phyloP scores from a whole-genome alignment of 2,113 vertebrate genomes.

The Dicaeum eximium region DNA sequence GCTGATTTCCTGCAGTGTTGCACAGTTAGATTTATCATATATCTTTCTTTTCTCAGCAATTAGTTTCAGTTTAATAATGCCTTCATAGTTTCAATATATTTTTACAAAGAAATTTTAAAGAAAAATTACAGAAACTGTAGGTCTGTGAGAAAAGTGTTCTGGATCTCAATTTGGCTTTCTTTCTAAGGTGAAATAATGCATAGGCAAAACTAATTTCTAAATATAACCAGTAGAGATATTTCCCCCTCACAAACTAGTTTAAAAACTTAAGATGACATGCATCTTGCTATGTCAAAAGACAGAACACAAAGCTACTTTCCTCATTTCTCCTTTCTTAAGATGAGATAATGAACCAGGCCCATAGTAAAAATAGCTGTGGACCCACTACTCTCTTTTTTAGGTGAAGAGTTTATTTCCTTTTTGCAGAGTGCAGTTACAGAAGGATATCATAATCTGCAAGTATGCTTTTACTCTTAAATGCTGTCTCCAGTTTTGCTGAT shows the following conservation, averaged over 20 bases:
- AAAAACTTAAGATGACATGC: not conserved
- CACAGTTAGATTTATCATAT: not conserved
- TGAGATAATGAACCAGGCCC: not conserved
- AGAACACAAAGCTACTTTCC: not conserved
- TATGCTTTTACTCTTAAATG: not conserved
- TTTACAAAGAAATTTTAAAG: not conserved
- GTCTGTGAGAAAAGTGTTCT: not conserved
- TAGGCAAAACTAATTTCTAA: not conserved
- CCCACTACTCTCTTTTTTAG: not conserved
- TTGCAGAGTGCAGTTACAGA: not conserved
- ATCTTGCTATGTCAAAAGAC: not conserved
- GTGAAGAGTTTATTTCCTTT: not conserved
- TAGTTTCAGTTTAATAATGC: not conserved
- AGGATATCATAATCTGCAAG: not conserved
- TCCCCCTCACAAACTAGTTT: not conserved
- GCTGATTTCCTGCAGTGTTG: not conserved
- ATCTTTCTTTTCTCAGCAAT: not conserved
- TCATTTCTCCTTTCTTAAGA: not conserved
- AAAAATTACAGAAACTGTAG: not conserved
- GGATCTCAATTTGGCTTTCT: not conserved
- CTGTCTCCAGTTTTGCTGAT: not conserved
- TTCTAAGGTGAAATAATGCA: not conserved
- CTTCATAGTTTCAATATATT: not conserved
- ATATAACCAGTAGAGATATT: not conserved
- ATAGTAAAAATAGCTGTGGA: not conserved